Percentiles rank a stretch among this genome's conserved stretches.
Evolutionary conservation across 1,140 invertebrate species (phyloP).

Genomic region (Hycleus phaleratus): DNA sequence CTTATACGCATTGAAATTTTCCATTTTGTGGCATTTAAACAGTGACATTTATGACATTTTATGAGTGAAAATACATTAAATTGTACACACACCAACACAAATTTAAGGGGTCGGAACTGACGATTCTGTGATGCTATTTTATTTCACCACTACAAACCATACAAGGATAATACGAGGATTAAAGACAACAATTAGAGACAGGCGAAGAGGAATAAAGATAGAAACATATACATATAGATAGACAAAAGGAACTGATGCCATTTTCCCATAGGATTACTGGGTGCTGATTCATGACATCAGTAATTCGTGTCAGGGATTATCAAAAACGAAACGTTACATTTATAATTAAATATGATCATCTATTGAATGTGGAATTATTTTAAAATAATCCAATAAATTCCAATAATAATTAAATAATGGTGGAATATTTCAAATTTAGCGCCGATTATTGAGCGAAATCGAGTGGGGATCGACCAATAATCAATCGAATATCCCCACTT

Average conservation of each 20-base stretch:
- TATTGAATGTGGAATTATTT: no score
- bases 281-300: constrained; percentile 39
- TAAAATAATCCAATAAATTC: no score
- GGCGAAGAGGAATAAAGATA: constrained; percentile 11
- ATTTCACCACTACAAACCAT: constrained; percentile 3
- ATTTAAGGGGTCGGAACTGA: no score
- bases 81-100: constrained; percentile 26
- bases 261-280: constrained; percentile 38
- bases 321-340: neutral
- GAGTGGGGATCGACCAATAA: no score
- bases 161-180: constrained; percentile 39
- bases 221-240: constrained; percentile 3
- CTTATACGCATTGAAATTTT: no score
- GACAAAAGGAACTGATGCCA: constrained; percentile 28
- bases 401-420: no score
- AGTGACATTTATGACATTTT: constrained; percentile 39
- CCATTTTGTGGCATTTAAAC: neutral
- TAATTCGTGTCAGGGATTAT: constrained; percentile 15
- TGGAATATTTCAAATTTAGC: no score
- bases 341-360: no score
- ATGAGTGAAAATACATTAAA: constrained; percentile 32
- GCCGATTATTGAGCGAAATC: no score
- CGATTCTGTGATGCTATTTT: constrained; percentile 26
- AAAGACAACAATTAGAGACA: constrained; percentile 39
- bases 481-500: no score